A percentile compares a stretch with the other conserved stretches of the same genome.
phyloP scores from a whole-genome alignment of 1,140 invertebrate species.

The Eriocheir sinensis region DNA sequence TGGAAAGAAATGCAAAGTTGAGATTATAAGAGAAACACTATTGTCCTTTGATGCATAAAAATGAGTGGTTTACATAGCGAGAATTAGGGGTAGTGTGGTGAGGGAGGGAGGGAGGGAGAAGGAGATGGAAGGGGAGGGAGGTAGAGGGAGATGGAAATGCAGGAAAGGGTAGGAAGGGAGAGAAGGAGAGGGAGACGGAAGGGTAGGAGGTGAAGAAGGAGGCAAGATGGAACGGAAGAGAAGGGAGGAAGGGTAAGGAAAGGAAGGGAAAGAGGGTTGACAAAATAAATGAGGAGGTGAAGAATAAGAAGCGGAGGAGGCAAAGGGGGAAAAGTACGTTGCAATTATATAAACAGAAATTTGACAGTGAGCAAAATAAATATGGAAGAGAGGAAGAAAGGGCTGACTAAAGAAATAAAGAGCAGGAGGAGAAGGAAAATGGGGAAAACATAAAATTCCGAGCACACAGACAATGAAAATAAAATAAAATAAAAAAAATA shows the following conservation, averaged over 20 bases:
- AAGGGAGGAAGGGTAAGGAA: background rate
- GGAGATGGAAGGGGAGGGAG: background rate
- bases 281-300: background rate
- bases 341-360: background rate
- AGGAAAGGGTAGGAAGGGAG: background rate
- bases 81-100: background rate
- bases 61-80: background rate
- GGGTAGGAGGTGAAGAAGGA: background rate
- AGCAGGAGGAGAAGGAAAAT: background rate
- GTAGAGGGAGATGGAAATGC: background rate
- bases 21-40: background rate
- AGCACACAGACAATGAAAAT: background rate
- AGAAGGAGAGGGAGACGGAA: background rate
- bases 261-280: background rate
- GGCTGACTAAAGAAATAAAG: background rate
- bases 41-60: background rate
- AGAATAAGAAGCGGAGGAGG: background rate
- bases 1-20: background rate
- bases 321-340: background rate
- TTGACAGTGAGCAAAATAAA: background rate
- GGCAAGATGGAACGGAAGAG: background rate
- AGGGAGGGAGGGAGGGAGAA: too few species aligned
- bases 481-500: background rate
- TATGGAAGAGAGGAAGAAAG: background rate
- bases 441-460: background rate